Conservation (phyloP, 2,113 vertebrate species). For the Dascyllus trimaculatus region DNA sequence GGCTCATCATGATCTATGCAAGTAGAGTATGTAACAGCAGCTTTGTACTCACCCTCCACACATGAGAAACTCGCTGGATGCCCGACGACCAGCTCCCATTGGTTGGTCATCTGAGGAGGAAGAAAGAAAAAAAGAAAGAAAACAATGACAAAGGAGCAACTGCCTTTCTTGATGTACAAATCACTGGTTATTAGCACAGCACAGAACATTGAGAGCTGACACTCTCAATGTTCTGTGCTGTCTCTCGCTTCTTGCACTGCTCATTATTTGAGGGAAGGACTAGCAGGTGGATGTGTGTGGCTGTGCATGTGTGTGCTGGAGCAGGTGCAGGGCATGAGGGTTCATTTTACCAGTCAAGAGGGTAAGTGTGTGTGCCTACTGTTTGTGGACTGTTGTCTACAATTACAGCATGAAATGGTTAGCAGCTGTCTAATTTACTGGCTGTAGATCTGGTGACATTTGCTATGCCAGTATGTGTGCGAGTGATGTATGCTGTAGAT, state of each 20-base stretch:
- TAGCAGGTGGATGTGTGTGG: constrained; percentile 23
- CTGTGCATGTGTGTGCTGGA: constrained; percentile 3
- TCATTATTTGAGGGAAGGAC: neutral
- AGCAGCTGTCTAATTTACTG: constrained; percentile 48
- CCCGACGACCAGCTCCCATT: constrained; percentile 85
- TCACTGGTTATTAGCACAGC: neutral
- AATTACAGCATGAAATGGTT: constrained; percentile 47
- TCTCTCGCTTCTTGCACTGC: neutral
- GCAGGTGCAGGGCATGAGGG: constrained; percentile 23
- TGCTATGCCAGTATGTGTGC: neutral
- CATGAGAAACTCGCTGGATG: constrained; percentile 94
- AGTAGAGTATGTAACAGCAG: neutral
- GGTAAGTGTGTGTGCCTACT: constrained; percentile 7
- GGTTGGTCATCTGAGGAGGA: constrained; percentile 89
- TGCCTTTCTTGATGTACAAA: neutral
- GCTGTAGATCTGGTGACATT: constrained; percentile 40
- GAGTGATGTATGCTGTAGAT: neutral
- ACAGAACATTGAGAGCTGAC: neutral
- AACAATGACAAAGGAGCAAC: constrained; percentile 1
- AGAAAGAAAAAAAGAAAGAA: constrained; percentile 17
- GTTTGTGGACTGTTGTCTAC: constrained; percentile 33
- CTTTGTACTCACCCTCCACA: constrained; percentile 93
- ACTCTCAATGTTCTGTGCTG: neutral
- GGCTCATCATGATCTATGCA: too few relatives aligned
- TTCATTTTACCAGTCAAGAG: constrained; percentile 28